phyloP scores from a whole-genome alignment of 2,113 vertebrate species.

The Neolamprologus devosi region DNA sequence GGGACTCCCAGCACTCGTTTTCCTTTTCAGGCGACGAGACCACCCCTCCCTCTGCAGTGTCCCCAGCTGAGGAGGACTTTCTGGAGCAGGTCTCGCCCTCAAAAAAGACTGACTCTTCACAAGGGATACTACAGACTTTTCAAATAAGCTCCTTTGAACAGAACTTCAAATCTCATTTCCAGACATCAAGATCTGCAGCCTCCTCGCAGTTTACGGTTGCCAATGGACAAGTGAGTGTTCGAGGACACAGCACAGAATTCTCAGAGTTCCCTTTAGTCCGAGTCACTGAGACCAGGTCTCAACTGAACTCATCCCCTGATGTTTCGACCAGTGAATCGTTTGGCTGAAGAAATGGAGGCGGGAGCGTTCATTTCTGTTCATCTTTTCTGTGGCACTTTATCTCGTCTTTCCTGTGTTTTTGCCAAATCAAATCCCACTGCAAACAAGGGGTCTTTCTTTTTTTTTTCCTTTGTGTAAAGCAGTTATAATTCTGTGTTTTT shows the following conservation, averaged over 20 bases:
- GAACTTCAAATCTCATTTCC: constrained; percentile 92
- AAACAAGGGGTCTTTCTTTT: constrained; percentile 32
- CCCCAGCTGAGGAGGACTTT: constrained; percentile 93
- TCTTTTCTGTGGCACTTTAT: constrained; percentile 88
- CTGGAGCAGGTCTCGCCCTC: constrained; percentile 92
- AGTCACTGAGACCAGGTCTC: constrained; percentile 92
- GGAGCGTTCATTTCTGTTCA: constrained; percentile 12
- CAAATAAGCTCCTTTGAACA: constrained; percentile 95
- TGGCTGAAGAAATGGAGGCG: constrained; percentile 72
- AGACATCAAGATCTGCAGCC: constrained; percentile 82
- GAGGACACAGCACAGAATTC: constrained; percentile 90
- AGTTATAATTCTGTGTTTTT: not conserved
- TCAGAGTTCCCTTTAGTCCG: constrained; percentile 93
- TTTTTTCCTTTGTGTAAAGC: not conserved
- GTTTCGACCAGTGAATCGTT: constrained; percentile 93
- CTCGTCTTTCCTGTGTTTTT: constrained; percentile 71
- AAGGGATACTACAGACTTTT: constrained; percentile 89
- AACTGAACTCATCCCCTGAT: constrained; percentile 92
- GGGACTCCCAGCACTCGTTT: constrained; percentile 94
- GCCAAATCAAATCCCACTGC: constrained; percentile 76
- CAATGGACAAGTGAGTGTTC: constrained; percentile 93
- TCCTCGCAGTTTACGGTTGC: constrained; percentile 90
- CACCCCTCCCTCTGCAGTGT: constrained; percentile 85
- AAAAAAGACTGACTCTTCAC: constrained; percentile 91
- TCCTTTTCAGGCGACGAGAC: constrained; percentile 95